These are phyloP conservation scores for Zootermopsis nevadensis DNA, from an alignment of 2,888 invertebrate genomes.

Conservation along the genomic window DNA sequence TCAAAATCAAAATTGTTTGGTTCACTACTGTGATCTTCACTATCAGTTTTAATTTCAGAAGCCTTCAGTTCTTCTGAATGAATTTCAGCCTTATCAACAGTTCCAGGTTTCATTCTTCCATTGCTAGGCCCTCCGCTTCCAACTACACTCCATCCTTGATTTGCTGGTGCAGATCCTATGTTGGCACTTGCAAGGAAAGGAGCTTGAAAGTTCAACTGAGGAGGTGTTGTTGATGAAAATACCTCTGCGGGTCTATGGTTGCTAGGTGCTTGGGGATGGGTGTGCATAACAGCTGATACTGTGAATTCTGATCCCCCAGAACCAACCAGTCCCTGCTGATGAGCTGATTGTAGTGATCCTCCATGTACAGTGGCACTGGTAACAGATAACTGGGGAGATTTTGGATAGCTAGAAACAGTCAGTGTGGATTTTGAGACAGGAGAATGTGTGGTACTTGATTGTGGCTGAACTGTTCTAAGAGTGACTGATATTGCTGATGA, in stretches of 20 bases:
- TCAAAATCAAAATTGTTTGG: constrained; percentile 72
- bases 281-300: constrained; percentile 63
- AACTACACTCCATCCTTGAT: constrained; percentile 73
- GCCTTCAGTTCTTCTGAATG: constrained; percentile 53
- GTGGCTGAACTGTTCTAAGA: constrained; percentile 46
- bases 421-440: constrained; percentile 26
- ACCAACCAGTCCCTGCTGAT: constrained; percentile 44
- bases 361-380: constrained; percentile 5
- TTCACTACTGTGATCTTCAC: constrained; percentile 53
- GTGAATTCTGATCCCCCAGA: constrained; percentile 60
- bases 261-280: constrained; percentile 56
- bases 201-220: constrained; percentile 53
- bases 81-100: constrained; percentile 48
- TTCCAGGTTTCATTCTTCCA: constrained; percentile 45
- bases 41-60: background rate
- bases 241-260: constrained; percentile 45
- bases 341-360: background rate
- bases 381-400: constrained; percentile 54
- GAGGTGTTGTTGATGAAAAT: constrained; percentile 41
- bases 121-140: constrained; percentile 28
- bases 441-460: constrained; percentile 1
- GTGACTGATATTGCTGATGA: constrained; percentile 48
- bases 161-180: constrained; percentile 66
- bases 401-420: constrained; percentile 46
- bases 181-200: constrained; percentile 68